Evolutionary conservation across 1,140 invertebrate genomes (phyloP).

Genomic region (Papilio polyxenes): DNA sequence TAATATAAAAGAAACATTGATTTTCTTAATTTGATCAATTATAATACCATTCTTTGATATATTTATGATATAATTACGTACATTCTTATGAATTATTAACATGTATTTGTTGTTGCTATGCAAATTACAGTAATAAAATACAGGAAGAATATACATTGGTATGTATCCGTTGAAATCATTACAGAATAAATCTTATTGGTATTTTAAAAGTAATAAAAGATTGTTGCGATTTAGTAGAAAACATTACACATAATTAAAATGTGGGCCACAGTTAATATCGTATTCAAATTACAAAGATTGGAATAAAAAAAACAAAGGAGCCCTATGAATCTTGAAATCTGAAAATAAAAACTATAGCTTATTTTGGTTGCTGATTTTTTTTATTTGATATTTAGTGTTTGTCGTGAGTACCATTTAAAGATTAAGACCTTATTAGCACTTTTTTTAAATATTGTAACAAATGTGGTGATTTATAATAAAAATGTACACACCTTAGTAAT

Average conservation of each 20-base stretch:
- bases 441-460: not conserved
- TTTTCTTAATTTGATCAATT: not conserved
- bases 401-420: not conserved
- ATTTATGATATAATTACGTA: conserved; percentile 6
- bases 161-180: not conserved
- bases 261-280: too few relatives aligned
- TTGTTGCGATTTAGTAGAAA: too few relatives aligned
- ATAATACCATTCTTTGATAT: not conserved
- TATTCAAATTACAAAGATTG: too few relatives aligned
- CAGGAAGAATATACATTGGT: not conserved
- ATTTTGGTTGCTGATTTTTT: too few relatives aligned
- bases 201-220: not conserved
- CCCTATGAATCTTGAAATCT: too few relatives aligned
- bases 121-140: not conserved
- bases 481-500: conserved; percentile 15
- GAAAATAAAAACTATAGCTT: too few relatives aligned
- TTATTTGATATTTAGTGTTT: too few relatives aligned
- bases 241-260: too few relatives aligned
- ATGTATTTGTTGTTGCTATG: not conserved
- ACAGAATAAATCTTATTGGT: not conserved
- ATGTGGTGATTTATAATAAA: not conserved
- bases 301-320: too few relatives aligned
- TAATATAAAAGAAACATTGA: not conserved
- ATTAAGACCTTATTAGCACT: not conserved
- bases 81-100: conserved; percentile 6